Evolutionary conservation across 2,888 invertebrate genomes (phyloP).

Genomic region (Eurois occulta): DNA sequence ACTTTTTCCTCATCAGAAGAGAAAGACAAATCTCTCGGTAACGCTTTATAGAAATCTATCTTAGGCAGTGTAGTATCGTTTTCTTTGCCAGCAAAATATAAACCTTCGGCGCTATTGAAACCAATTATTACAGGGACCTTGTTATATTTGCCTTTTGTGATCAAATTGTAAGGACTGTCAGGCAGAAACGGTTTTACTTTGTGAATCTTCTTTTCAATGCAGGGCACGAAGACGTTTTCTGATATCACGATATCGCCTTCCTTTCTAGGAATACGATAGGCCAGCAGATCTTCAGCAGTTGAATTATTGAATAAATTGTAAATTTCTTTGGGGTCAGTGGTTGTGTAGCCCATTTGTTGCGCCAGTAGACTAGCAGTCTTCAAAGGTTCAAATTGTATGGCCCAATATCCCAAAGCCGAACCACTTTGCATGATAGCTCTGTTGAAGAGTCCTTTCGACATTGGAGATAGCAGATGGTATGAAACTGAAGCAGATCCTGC

Average conservation of each 20-base stretch:
- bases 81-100: conserved; percentile 85
- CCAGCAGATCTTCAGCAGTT: conserved; percentile 74
- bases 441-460: conserved; percentile 84
- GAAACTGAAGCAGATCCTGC: conserved; percentile 85
- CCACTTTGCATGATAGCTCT: conserved; percentile 86
- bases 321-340: conserved; percentile 77
- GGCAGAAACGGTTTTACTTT: conserved; percentile 76
- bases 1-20: conserved; percentile 72
- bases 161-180: conserved; percentile 81
- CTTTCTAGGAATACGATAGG: conserved; percentile 79
- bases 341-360: conserved; percentile 76
- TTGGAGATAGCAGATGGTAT: conserved; percentile 83
- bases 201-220: conserved; percentile 77
- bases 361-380: conserved; percentile 78
- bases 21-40: conserved; percentile 82
- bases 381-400: conserved; percentile 82
- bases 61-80: conserved; percentile 81
- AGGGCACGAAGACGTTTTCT: conserved; percentile 86
- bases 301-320: conserved; percentile 76
- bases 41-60: conserved; percentile 76
- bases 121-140: conserved; percentile 85
- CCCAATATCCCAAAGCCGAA: conserved; percentile 84
- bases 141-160: conserved; percentile 75
- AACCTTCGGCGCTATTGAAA: conserved; percentile 84
- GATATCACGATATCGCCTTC: conserved; percentile 82